phyloP scores from a whole-genome alignment of 2,888 invertebrate genomes.

The Myathropa florea region DNA sequence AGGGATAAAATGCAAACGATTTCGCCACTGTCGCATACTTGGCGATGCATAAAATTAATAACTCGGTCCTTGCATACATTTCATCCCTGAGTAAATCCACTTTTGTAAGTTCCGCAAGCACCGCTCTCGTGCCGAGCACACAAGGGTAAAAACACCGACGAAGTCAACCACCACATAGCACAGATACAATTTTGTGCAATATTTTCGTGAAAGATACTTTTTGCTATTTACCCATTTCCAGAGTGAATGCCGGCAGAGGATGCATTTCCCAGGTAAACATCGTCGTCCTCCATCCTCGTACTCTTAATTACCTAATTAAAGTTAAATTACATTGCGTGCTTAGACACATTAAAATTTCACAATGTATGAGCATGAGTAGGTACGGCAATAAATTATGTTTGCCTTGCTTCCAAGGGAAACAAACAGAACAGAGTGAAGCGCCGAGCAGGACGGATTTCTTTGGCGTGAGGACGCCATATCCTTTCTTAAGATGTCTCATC shows the following conservation, averaged over 20 bases:
- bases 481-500: slow-evolving; percentile 61
- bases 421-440: slow-evolving; percentile 26
- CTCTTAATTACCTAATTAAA: slow-evolving; percentile 81
- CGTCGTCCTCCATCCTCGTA: slow-evolving; percentile 74
- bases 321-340: slow-evolving; percentile 81
- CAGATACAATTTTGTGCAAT: slow-evolving; percentile 51
- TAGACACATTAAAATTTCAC: slow-evolving; percentile 80
- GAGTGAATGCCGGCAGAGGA: slow-evolving; percentile 51
- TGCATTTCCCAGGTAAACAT: slow-evolving; percentile 63
- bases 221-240: slow-evolving; percentile 52
- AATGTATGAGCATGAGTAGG: slow-evolving; percentile 71
- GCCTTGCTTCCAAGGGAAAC: slow-evolving; percentile 59
- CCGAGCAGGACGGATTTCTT: slow-evolving; percentile 35
- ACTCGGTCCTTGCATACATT: slow-evolving; percentile 61
- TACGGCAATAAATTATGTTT: slow-evolving; percentile 69
- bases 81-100: slow-evolving; percentile 62
- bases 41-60: slow-evolving; percentile 68
- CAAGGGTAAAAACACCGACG: background rate
- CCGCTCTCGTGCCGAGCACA: slow-evolving; percentile 11
- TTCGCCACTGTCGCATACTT: slow-evolving; percentile 54
- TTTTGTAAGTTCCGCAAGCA: slow-evolving; percentile 23
- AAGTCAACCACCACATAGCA: slow-evolving; percentile 37
- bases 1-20: background rate
- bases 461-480: background rate
- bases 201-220: slow-evolving; percentile 56